phyloP scores from a whole-genome alignment of 2,888 invertebrate species.

The Leptopilina syphax region DNA sequence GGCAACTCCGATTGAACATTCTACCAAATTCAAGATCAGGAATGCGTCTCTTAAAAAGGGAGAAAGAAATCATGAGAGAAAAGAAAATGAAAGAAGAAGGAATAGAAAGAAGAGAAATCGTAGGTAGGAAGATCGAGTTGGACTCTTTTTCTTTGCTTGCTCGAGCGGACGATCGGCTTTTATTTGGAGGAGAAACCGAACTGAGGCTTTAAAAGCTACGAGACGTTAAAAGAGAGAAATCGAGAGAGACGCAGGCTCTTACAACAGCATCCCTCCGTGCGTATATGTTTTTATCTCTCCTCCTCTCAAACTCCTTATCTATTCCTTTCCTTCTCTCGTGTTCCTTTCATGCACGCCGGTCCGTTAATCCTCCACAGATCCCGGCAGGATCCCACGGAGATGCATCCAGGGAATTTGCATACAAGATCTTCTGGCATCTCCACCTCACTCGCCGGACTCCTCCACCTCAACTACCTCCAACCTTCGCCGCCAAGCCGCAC shows the following conservation, averaged over 20 bases:
- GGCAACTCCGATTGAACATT: slow-evolving; percentile 27
- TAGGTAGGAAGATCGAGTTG: slow-evolving; percentile 24
- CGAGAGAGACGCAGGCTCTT: slow-evolving; percentile 54
- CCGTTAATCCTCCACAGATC: slow-evolving; percentile 76
- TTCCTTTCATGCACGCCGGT: slow-evolving; percentile 76
- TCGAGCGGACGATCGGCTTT: slow-evolving; percentile 67
- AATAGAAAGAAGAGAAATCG: slow-evolving; percentile 36
- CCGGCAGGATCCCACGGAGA: slow-evolving; percentile 76
- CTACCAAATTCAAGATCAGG: slow-evolving; percentile 35
- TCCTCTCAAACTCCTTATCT: slow-evolving; percentile 47
- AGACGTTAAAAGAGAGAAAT: slow-evolving; percentile 47
- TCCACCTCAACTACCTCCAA: slow-evolving; percentile 56
- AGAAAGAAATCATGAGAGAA: slow-evolving; percentile 20
- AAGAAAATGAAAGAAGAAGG: slow-evolving; percentile 31
- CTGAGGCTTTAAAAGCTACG: slow-evolving; percentile 58
- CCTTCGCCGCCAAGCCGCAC: slow-evolving; percentile 55
- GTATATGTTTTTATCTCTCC: slow-evolving; percentile 31
- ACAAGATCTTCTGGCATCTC: slow-evolving; percentile 76
- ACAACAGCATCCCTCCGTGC: slow-evolving; percentile 39
- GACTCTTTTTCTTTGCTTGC: slow-evolving; percentile 55
- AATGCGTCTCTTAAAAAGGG: slow-evolving; percentile 38
- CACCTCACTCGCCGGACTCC: slow-evolving; percentile 54
- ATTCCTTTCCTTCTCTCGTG: slow-evolving; percentile 59
- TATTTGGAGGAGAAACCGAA: slow-evolving; percentile 68
- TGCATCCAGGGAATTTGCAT: slow-evolving; percentile 76